These are phyloP conservation scores for Eutrigla gurnardus DNA, from an alignment of 2,797 vertebrate species.

Conservation along the genomic window DNA sequence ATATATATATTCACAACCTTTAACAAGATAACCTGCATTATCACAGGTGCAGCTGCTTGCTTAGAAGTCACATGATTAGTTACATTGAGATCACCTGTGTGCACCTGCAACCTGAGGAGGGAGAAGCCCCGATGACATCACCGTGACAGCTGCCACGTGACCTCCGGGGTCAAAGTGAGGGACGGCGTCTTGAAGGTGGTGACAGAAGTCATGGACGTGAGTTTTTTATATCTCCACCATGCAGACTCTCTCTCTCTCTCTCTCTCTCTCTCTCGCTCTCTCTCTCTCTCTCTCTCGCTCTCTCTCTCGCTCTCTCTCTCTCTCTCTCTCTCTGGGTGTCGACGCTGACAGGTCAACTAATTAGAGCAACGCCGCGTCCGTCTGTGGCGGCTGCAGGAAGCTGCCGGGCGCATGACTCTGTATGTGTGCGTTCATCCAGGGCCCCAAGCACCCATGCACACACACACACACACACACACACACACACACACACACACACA, in stretches of 20 bases:
- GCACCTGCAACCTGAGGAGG: neutral
- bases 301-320: too few species aligned
- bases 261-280: too few species aligned
- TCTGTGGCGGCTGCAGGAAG: constrained; percentile 66
- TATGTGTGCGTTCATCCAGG: constrained; percentile 57
- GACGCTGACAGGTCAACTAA: constrained; percentile 78
- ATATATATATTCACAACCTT: fast-evolving
- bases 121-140: constrained; percentile 3
- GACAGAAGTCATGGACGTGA: constrained; percentile 67
- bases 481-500: constrained; percentile 20
- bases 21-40: neutral
- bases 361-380: constrained; percentile 70
- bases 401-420: constrained; percentile 72
- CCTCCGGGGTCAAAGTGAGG: constrained; percentile 47
- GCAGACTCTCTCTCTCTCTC: constrained; percentile 30
- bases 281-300: constrained; percentile 41
- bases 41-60: neutral
- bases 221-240: constrained; percentile 22
- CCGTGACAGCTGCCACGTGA: constrained; percentile 25
- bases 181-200: constrained; percentile 49
- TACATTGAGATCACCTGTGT: neutral
- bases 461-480: constrained; percentile 19
- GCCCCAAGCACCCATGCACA: constrained; percentile 52
- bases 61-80: neutral
- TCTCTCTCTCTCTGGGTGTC: constrained; percentile 65